Evolutionary conservation across 2,113 vertebrate genomes (phyloP).

Genomic region (Martes martes): DNA sequence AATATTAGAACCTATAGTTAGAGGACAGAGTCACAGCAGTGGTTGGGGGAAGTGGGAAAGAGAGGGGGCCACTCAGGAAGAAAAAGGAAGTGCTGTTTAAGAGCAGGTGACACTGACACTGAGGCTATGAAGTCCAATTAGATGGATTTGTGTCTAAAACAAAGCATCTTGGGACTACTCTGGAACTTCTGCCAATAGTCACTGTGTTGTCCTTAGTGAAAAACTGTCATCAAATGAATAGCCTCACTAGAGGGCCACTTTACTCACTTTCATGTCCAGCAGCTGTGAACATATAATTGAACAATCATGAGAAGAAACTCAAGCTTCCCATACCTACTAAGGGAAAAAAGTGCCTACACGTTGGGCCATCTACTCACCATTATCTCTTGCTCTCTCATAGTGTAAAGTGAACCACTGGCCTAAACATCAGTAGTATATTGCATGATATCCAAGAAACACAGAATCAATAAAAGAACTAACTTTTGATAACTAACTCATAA

Average conservation of each 20-base stretch:
- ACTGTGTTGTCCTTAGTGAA: not conserved
- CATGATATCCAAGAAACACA: not conserved
- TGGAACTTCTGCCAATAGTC: not conserved
- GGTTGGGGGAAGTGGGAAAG: accelerated
- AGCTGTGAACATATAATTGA: not conserved
- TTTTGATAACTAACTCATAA: not conserved
- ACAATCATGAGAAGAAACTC: not conserved
- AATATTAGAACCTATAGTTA: not conserved
- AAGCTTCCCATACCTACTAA: not conserved
- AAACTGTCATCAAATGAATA: not conserved
- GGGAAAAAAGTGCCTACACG: not conserved
- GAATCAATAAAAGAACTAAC: not conserved
- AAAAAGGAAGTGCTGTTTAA: not conserved
- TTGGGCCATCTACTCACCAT: not conserved
- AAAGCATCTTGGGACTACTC: not conserved
- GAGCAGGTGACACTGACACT: not conserved
- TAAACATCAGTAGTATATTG: not conserved
- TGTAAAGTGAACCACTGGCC: not conserved
- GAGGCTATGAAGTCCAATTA: not conserved
- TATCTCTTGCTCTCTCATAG: not conserved
- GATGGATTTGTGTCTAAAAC: not conserved
- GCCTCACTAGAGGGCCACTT: not conserved
- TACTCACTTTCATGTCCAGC: not conserved
- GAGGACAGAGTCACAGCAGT: not conserved
- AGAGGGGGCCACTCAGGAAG: no score